Percentiles rank a stretch among this genome's conserved stretches.
Evolutionary conservation across 1,140 invertebrate genomes (phyloP).

Genomic region (Magallana angulata): DNA sequence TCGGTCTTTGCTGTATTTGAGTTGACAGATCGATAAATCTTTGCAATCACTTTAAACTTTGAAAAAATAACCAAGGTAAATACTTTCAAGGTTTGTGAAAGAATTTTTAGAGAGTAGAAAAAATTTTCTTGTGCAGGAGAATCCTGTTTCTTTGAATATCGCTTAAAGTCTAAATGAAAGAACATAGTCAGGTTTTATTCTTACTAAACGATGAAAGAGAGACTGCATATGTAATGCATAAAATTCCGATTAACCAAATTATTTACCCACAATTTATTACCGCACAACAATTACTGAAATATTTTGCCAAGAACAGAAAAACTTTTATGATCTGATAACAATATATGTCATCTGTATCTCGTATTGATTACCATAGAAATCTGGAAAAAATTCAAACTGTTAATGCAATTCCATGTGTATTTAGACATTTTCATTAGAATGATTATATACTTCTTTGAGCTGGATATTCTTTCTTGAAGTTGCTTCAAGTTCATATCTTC

Average conservation of each 20-base stretch:
- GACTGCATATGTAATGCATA: not conserved
- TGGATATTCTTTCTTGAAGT: too few relatives aligned
- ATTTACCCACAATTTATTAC: not conserved
- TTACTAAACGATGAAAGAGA: not conserved
- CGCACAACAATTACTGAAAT: not conserved
- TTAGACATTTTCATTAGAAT: too few relatives aligned
- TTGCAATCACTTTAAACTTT: too few relatives aligned
- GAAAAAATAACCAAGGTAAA: too few relatives aligned
- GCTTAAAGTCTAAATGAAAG: not conserved
- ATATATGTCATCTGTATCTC: not conserved
- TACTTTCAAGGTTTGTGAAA: too few relatives aligned
- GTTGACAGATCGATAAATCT: too few relatives aligned
- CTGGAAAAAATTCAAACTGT: not conserved
- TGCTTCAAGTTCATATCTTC: too few relatives aligned
- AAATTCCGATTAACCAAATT: not conserved
- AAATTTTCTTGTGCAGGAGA: not conserved
- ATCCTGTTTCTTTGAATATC: not conserved
- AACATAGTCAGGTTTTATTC: not conserved
- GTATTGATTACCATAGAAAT: not conserved
- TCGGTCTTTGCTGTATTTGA: too few relatives aligned
- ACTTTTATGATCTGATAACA: constrained; percentile 15
- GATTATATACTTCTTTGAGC: too few relatives aligned
- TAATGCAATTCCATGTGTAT: not conserved
- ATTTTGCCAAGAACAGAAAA: not conserved
- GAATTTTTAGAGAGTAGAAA: not conserved